Conservation (phyloP, 2,113 vertebrate species). For the Lathamus discolor region DNA sequence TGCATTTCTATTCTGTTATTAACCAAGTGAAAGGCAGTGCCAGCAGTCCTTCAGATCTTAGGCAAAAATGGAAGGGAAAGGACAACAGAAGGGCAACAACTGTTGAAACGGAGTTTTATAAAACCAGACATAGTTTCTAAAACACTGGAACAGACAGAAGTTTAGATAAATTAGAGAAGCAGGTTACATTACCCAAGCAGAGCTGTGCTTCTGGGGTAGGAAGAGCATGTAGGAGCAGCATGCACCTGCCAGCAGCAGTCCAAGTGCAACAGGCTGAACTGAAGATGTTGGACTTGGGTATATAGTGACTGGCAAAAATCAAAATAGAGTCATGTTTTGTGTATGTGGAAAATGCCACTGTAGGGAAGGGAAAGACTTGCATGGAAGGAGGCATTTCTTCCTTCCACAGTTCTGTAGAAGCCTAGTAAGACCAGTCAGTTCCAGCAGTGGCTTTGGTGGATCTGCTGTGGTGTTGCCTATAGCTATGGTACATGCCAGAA, state of each 20-base stretch:
- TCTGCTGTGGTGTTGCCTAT: not conserved
- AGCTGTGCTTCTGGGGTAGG: not conserved
- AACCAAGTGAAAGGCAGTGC: not conserved
- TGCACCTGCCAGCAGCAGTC: rapidly evolving
- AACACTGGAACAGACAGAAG: not conserved
- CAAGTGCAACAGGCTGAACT: not conserved
- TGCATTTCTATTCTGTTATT: not conserved
- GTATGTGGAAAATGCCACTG: not conserved
- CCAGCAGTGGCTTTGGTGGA: not conserved
- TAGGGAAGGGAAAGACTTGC: not conserved
- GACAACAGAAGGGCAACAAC: not conserved
- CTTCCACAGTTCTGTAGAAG: not conserved
- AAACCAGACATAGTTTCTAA: not conserved
- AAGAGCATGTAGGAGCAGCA: not conserved
- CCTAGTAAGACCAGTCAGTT: not conserved
- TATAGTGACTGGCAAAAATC: not conserved
- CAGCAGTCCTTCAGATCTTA: not conserved
- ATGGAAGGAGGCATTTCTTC: not conserved
- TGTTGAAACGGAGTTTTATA: not conserved
- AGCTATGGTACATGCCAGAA: not conserved
- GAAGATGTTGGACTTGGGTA: rapidly evolving
- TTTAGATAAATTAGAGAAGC: not conserved
- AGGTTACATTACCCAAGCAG: not conserved
- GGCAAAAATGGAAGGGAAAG: not conserved
- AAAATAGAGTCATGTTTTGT: rapidly evolving